phyloP scores from a whole-genome alignment of 1,140 invertebrate species.

The Tigriopus japonicus region DNA sequence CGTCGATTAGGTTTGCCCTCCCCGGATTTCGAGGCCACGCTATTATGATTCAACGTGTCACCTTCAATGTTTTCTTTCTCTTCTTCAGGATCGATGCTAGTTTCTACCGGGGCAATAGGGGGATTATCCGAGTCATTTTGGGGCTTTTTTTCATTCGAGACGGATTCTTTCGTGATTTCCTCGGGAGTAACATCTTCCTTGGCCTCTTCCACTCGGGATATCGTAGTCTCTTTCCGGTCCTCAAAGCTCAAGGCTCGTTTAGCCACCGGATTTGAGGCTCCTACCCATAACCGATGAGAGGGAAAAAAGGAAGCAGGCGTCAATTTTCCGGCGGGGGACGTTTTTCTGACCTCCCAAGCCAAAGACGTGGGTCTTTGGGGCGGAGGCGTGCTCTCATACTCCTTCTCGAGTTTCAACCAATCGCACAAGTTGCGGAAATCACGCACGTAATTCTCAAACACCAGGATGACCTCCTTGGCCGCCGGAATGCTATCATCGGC shows the following conservation, averaged over 20 bases:
- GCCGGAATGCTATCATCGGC: slow-evolving; percentile 39
- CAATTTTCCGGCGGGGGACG: slow-evolving; percentile 41
- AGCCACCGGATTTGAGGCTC: slow-evolving; percentile 9
- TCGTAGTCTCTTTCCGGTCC: slow-evolving; percentile 18
- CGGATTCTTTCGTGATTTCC: background rate
- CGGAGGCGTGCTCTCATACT: slow-evolving; percentile 69
- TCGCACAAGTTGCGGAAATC: slow-evolving; percentile 83
- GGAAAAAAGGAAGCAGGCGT: background rate
- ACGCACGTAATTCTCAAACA: slow-evolving; percentile 76
- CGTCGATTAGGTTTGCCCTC: too few relatives aligned
- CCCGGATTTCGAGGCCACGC: too few relatives aligned
- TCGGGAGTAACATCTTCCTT: background rate
- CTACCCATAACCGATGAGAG: background rate
- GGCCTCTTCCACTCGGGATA: slow-evolving; percentile 14
- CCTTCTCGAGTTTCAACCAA: slow-evolving; percentile 77
- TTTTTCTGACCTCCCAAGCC: slow-evolving; percentile 85
- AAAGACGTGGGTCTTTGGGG: slow-evolving; percentile 64
- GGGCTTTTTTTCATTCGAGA: background rate
- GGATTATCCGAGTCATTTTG: background rate
- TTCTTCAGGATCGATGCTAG: too few relatives aligned
- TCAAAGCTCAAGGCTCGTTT: slow-evolving; percentile 17
- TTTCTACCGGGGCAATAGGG: too few relatives aligned
- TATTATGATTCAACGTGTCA: too few relatives aligned
- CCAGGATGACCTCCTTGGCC: slow-evolving; percentile 68
- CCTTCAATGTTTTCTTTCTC: too few relatives aligned